These are phyloP conservation scores for Macrobrachium rosenbergii DNA, from an alignment of 1,140 invertebrate species.

Conservation along the genomic window DNA sequence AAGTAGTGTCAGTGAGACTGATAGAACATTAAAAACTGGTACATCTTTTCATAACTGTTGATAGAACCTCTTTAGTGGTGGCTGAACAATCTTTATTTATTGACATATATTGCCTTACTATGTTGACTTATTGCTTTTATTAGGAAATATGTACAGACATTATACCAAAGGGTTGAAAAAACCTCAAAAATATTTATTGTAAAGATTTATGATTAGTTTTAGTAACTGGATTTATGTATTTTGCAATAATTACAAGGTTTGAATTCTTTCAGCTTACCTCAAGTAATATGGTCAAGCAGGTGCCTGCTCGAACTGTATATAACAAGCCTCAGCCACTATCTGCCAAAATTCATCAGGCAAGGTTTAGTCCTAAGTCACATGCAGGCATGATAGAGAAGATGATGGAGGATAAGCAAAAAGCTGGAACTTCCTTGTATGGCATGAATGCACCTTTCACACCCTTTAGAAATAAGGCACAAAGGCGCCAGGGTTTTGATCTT, in stretches of 20 bases:
- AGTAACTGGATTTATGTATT: background rate
- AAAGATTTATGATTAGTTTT: background rate
- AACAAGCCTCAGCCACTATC: constrained; percentile 57
- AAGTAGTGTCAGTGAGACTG: too few species aligned
- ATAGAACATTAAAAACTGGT: too few species aligned
- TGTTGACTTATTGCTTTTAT: too few species aligned
- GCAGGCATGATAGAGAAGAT: constrained; percentile 3
- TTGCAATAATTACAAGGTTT: background rate
- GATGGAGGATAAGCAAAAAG: constrained; percentile 1
- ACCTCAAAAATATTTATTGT: background rate
- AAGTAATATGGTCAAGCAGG: background rate
- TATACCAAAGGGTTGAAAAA: background rate
- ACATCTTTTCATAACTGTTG: too few species aligned
- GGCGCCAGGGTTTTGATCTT: constrained; percentile 4
- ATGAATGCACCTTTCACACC: constrained; percentile 37
- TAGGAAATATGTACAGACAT: background rate
- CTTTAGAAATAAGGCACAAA: constrained; percentile 38
- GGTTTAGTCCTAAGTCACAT: constrained; percentile 29
- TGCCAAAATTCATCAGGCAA: constrained; percentile 49
- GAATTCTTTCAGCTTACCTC: constrained; percentile 32
- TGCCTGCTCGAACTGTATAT: constrained; percentile 25
- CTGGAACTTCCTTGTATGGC: background rate
- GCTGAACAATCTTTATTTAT: too few species aligned
- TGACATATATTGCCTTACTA: too few species aligned
- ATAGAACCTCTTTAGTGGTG: too few species aligned